A percentile compares a stretch with the other conserved stretches of the same genome.
phyloP scores from a whole-genome alignment of 2,888 invertebrate species.

The Mythimna lalbum region DNA sequence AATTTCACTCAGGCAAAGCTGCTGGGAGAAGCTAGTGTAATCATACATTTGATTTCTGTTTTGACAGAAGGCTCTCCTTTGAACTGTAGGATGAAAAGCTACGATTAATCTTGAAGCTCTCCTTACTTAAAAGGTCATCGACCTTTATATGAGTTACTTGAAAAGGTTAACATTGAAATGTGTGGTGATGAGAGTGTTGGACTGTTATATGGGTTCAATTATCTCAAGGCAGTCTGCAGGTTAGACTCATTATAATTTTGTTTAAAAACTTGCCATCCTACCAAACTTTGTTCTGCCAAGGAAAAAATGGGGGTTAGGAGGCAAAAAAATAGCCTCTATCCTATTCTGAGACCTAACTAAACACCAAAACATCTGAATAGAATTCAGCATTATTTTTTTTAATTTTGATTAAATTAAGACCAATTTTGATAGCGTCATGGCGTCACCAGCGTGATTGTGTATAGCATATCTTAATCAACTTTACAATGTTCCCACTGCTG shows the following conservation, averaged over 20 bases:
- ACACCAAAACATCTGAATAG: no score
- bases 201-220: neutral
- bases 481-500: no score
- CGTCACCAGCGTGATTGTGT: no score
- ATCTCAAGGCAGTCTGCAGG: neutral
- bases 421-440: no score
- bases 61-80: conserved; percentile 17
- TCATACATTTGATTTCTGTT: conserved; percentile 15
- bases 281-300: no score
- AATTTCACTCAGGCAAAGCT: no score
- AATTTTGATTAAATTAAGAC: no score
- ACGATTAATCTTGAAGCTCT: conserved; percentile 1
- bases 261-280: neutral
- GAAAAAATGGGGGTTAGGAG: no score
- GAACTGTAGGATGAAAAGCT: neutral
- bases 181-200: neutral
- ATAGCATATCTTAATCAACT: no score
- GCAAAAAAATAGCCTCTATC: no score
- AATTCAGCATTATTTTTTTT: no score
- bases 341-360: no score
- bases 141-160: neutral
- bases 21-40: neutral
- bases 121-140: neutral
- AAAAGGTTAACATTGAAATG: neutral
- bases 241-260: neutral